These are phyloP conservation scores for Peromyscus attwateri DNA, from an alignment of 2,797 vertebrate genomes.

Conservation along the genomic window DNA sequence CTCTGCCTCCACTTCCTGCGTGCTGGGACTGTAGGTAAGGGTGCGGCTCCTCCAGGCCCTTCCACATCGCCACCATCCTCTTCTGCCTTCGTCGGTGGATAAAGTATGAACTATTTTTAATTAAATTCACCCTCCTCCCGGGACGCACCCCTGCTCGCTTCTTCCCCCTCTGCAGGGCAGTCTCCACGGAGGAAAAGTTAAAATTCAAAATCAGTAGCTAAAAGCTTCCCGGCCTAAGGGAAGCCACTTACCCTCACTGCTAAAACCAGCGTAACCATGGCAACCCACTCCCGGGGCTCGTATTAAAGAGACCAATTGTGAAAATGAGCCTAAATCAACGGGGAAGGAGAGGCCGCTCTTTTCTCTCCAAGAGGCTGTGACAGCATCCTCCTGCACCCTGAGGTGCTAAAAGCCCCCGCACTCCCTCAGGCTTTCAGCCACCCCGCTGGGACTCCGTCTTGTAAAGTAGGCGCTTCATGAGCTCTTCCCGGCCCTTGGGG, in stretches of 20 bases:
- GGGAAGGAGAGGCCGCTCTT: not conserved
- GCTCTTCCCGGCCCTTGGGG: not conserved
- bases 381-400: not conserved
- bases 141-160: not conserved
- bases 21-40: not conserved
- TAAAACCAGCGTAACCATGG: slow-evolving; percentile 69
- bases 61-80: not conserved
- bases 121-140: not conserved
- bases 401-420: not conserved
- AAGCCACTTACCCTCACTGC: slow-evolving; percentile 62
- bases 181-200: slow-evolving; percentile 25
- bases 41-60: too few relatives aligned
- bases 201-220: slow-evolving; percentile 42
- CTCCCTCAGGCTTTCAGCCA: too few relatives aligned
- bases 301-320: not conserved
- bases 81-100: not conserved
- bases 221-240: slow-evolving; percentile 19
- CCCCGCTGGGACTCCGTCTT: not conserved
- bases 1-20: not conserved
- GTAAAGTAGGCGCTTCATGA: not conserved
- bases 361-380: not conserved
- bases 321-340: slow-evolving; percentile 44
- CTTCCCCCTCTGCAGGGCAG: not conserved
- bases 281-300: slow-evolving; percentile 47
- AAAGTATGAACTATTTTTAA: not conserved